Base-by-base conservation (phyloP, 35 echinoderm and acorn worm species). In the Anneissia japonica region DNA sequence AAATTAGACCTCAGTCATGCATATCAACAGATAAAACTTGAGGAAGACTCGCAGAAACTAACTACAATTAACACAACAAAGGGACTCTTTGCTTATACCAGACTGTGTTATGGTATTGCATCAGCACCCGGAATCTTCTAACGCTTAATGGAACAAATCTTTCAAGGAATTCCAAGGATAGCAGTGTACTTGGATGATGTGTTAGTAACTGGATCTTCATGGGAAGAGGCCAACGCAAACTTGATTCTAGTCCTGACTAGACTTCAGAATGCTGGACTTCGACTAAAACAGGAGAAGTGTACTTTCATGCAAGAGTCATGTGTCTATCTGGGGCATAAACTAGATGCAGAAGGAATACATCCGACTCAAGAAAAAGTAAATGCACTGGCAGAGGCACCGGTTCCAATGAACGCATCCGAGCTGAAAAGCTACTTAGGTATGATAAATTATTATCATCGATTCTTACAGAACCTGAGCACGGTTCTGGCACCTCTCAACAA, bases 391-490 rank as follows among this genome's bases (percentile, higher is more conserved):
- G 39, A 91, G 19, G 91, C 83, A 33, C 82, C 91, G 64, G 39
- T 33, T 29, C 91, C 87, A 38, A 89, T 14, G 34, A 90, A 90
- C 46, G 80, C 41, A 5, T 72, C 87, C 11, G 87, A 93, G 43
- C 51, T 93, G 32, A 89, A 88, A 29, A 74, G 43, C 19, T 93
- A 86, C 38, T 73, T 82, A 17, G 92, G 92, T 3, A 74, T 93
- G 87, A 35, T 93, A 10, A 89, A 78, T 23, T 93, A 93, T 36
- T 93, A 93, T 82, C 40, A 64, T 0, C 89, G 85, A 34, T 89
- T 89, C 39, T 32, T 86, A 32, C 84, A 82, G 1, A 92, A 92
- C 77, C 46, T 97, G 11, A 92, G 90, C 17, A 81, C 90, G 4
- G 10, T 55, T 38, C 17, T 92, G 6, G 83, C 81, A 14, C 89